phyloP scores from a whole-genome alignment of 2,113 vertebrate genomes.

The Setophaga kirtlandii region DNA sequence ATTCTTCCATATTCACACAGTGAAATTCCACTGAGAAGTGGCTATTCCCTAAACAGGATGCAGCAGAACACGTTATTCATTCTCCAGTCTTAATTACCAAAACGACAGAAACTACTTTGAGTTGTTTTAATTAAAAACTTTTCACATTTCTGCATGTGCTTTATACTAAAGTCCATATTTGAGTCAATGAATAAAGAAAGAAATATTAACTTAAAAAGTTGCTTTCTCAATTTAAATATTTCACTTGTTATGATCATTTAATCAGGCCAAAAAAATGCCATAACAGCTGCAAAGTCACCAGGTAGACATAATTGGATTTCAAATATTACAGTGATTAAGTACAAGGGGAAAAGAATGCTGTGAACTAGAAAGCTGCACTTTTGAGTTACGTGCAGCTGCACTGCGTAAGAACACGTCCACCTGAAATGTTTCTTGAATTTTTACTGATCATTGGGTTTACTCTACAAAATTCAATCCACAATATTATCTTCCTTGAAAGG shows the following conservation, averaged over 20 bases:
- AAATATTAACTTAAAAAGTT: neutral
- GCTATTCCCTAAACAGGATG: neutral
- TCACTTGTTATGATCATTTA: neutral
- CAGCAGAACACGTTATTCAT: neutral
- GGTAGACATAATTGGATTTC: neutral
- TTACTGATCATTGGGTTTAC: neutral
- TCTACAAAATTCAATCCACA: neutral
- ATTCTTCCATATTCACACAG: neutral
- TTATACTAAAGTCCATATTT: neutral
- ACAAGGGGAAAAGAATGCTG: neutral
- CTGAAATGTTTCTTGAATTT: neutral
- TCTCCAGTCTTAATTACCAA: neutral
- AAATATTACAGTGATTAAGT: conserved; percentile 8
- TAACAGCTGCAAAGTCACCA: conserved; percentile 3
- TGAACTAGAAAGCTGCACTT: neutral
- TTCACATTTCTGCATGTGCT: neutral
- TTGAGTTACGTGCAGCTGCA: neutral
- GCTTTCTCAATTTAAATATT: neutral
- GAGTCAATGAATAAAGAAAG: neutral
- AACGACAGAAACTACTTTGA: neutral
- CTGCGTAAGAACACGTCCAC: neutral
- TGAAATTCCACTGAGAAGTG: conserved; percentile 6
- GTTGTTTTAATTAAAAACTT: neutral
- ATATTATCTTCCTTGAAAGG: neutral
- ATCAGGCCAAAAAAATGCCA: neutral